These are phyloP conservation scores for Vollenhovia emeryi DNA, from an alignment of 1,140 invertebrate genomes.

Conservation along the genomic window DNA sequence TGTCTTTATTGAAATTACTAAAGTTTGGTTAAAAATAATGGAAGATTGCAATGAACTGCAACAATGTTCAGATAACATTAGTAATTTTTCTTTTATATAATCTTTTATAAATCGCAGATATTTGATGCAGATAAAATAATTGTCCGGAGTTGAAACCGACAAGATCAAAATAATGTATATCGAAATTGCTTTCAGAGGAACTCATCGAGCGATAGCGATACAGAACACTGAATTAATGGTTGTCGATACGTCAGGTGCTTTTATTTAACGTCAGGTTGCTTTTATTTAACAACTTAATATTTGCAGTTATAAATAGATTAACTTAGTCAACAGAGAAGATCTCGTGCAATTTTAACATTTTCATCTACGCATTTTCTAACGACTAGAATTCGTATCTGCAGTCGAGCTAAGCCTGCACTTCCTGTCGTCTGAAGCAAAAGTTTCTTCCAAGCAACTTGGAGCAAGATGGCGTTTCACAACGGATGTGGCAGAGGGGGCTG, in stretches of 20 bases:
- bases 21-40: background rate
- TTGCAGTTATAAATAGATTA: background rate
- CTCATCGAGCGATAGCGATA: background rate
- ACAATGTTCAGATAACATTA: constrained; percentile 18
- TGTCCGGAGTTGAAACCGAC: background rate
- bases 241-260: background rate
- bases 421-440: background rate
- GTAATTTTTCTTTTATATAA: background rate
- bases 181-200: background rate
- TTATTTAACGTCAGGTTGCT: background rate
- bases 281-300: background rate
- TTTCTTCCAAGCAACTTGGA: background rate
- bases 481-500: background rate
- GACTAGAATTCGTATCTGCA: background rate
- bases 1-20: background rate
- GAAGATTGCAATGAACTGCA: background rate
- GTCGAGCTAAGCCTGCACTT: background rate
- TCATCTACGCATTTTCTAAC: background rate
- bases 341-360: background rate
- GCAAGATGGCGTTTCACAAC: constrained; percentile 14
- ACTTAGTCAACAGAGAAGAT: background rate
- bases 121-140: background rate
- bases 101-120: background rate
- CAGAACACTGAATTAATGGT: constrained; percentile 4
- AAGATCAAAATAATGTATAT: background rate